phyloP scores from a whole-genome alignment of 2,797 vertebrate genomes.

The Anomalospiza imberbis region DNA sequence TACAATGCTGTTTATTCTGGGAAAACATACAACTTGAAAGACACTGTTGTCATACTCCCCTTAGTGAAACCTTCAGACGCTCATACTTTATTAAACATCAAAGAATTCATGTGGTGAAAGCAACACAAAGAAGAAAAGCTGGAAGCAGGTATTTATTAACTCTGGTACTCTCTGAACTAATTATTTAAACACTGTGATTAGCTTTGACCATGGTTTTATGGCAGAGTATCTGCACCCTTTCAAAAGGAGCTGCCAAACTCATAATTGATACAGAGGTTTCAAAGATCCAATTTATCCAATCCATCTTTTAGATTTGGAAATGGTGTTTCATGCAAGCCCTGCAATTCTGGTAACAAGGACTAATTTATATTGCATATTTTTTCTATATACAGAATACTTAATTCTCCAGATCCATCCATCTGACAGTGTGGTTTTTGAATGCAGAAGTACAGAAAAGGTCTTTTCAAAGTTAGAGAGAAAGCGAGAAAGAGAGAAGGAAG shows the following conservation, averaged over 20 bases:
- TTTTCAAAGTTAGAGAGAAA: not conserved
- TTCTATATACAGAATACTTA: not conserved
- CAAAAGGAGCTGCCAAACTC: not conserved
- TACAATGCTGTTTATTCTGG: not conserved
- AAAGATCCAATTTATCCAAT: not conserved
- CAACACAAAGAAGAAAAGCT: not conserved
- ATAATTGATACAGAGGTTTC: not conserved
- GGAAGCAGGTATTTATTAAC: constrained; percentile 2
- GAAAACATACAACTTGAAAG: constrained; percentile 3
- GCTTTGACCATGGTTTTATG: not conserved
- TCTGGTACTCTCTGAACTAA: constrained; percentile 10
- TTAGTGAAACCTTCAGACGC: constrained; percentile 15
- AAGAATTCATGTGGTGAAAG: not conserved
- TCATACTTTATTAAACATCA: constrained; percentile 40
- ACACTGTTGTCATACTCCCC: not conserved
- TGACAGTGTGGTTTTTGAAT: not conserved
- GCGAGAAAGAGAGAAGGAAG: too few species aligned
- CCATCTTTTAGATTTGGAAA: not conserved
- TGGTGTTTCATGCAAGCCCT: not conserved
- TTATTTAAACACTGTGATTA: not conserved
- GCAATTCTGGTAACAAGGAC: not conserved
- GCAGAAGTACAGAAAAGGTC: not conserved
- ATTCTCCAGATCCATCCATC: not conserved
- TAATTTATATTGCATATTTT: not conserved
- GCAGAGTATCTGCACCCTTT: not conserved